Evolutionary conservation across 2,797 vertebrate genomes (phyloP), one percentile per base, ranked within the genome.

Genomic region (Nasua narica): DNA sequence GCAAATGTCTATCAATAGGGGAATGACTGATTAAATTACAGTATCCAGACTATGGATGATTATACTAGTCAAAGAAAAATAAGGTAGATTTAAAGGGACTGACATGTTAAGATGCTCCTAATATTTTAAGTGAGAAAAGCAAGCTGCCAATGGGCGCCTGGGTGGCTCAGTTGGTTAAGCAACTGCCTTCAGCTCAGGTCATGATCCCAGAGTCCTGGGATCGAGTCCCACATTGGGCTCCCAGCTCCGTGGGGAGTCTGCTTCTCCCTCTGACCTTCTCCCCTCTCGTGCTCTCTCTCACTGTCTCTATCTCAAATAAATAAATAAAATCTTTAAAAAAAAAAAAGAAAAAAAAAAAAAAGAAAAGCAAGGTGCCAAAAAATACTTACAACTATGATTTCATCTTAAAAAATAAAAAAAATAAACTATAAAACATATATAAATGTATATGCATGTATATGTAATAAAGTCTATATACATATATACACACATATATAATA

Each of bases 331-430:
- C n/a, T n/a, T n/a, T n/a, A n/a, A n/a, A n/a, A n/a, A n/a, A n/a
- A n/a, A n/a, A n/a, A n/a, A n/a, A n/a, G n/a, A n/a, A n/a, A n/a
- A n/a, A n/a, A n/a, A n/a, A n/a, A n/a, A n/a, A n/a, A n/a, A n/a
- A 70, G 29, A 90, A 95, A 81, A 88, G 43, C 62, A 95, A 78
- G 29, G 43, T 90, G 40, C 40, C 58, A 72, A 89, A 58, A 88
- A 46, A 79, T 27, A 82, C 21, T 56, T 40, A 48, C 1, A 48
- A 46, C 32, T 48, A 70, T 19, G 15, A 79, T 43, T 74, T 29
- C n/a, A 79, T 84, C 46, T 19, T 48, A 46, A 48, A 48, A 43
- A 76, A 76, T 40, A 40, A 40, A 40, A 40, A 40, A 40, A 40
- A 40, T 76, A 48, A 48, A 18, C 16, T 32, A 76, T 18, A 48